Conservation (phyloP, 2,888 invertebrate species). For the Calameuta pallipes region DNA sequence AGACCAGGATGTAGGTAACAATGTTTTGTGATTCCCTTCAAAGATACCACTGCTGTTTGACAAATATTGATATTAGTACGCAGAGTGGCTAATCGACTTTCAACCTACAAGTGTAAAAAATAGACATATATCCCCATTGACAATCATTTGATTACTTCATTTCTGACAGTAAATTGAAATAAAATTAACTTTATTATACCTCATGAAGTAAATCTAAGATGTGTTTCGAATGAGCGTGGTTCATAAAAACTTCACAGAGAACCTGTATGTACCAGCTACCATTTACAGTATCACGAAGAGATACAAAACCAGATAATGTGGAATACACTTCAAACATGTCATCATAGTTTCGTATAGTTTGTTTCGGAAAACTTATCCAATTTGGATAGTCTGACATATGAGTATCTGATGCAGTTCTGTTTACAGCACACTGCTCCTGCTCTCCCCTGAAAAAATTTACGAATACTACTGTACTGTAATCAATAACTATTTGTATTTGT, state of each 20-base stretch:
- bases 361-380: background rate
- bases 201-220: slow-evolving; percentile 52
- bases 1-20: slow-evolving; percentile 60
- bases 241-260: slow-evolving; percentile 68
- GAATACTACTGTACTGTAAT: slow-evolving; percentile 10
- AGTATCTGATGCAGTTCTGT: slow-evolving; percentile 25
- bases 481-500: background rate
- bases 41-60: slow-evolving; percentile 50
- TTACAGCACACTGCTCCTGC: slow-evolving; percentile 26
- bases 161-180: background rate
- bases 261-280: slow-evolving; percentile 74
- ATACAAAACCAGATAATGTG: slow-evolving; percentile 67
- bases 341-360: slow-evolving; percentile 59
- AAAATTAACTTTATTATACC: slow-evolving; percentile 34
- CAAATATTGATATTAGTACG: slow-evolving; percentile 37
- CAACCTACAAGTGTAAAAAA: slow-evolving; percentile 43
- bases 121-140: background rate
- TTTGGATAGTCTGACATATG: background rate
- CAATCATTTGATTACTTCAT: background rate
- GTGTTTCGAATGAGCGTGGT: slow-evolving; percentile 47
- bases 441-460: slow-evolving; percentile 27
- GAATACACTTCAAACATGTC: slow-evolving; percentile 70
- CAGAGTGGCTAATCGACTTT: slow-evolving; percentile 42
- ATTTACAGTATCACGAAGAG: slow-evolving; percentile 68
- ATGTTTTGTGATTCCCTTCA: slow-evolving; percentile 54